A percentile compares a stretch with the other conserved stretches of the same genome.
Evolutionary conservation across 1,140 invertebrate genomes (phyloP).

Genomic region (Drosophila sp.): DNA sequence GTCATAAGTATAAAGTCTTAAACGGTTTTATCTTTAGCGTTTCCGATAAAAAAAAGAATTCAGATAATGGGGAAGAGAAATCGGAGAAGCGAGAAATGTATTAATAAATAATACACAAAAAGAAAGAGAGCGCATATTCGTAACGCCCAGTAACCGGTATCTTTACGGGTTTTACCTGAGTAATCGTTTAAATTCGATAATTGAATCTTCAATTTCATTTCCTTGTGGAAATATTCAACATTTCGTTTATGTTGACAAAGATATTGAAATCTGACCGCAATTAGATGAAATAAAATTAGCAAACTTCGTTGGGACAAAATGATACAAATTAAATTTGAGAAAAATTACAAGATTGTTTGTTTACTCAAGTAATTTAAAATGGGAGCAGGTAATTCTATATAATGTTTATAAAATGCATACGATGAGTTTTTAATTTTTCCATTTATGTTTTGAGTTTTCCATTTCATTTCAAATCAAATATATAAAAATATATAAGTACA

Average conservation of each 20-base stretch:
- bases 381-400: background rate
- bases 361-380: too few relatives aligned
- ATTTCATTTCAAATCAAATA: slow-evolving; percentile 11
- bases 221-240: slow-evolving; percentile 7
- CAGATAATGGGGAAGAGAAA: background rate
- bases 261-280: background rate
- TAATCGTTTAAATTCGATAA: background rate
- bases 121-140: background rate
- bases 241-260: background rate
- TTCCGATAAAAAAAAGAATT: background rate
- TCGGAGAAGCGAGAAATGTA: background rate
- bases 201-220: slow-evolving; percentile 8
- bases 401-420: slow-evolving; percentile 10
- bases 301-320: background rate
- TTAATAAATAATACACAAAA: too few relatives aligned
- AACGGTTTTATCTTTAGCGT: background rate
- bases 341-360: background rate
- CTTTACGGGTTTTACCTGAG: background rate
- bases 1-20: background rate
- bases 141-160: slow-evolving; percentile 5
- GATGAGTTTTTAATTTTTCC: background rate
- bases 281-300: background rate
- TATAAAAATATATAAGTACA: too few relatives aligned
- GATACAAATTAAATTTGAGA: background rate
- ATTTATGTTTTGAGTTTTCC: slow-evolving; percentile 9